These are phyloP conservation scores for Spatulosminthurus flaviceps DNA, from an alignment of 2,888 invertebrate species.

Conservation along the genomic window DNA sequence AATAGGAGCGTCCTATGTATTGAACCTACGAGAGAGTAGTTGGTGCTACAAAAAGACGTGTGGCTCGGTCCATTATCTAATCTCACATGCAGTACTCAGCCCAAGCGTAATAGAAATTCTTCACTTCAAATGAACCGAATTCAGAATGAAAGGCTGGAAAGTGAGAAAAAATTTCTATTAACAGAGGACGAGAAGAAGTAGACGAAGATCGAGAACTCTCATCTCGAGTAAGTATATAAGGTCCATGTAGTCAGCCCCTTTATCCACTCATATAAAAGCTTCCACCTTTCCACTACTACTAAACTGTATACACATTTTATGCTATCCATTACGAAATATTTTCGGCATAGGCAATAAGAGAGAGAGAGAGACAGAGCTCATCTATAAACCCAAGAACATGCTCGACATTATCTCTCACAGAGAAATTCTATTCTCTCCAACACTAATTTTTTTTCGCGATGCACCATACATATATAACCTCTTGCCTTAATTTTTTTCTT, in stretches of 20 bases:
- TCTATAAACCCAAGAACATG: background rate
- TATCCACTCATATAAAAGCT: too few relatives aligned
- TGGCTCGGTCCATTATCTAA: constrained; percentile 29
- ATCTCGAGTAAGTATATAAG: constrained; percentile 33
- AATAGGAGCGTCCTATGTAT: too few relatives aligned
- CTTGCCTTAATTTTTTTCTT: background rate
- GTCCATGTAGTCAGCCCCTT: too few relatives aligned
- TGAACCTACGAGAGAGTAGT: background rate
- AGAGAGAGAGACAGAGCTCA: background rate
- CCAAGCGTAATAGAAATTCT: constrained; percentile 34
- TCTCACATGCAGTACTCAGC: constrained; percentile 33
- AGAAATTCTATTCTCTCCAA: background rate
- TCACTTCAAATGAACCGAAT: constrained; percentile 43
- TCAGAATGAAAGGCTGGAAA: constrained; percentile 38
- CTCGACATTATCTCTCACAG: background rate
- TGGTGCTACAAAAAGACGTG: background rate
- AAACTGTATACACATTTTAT: too few relatives aligned
- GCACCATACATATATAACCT: background rate
- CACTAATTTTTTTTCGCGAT: constrained; percentile 1
- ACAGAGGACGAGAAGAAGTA: constrained; percentile 7
- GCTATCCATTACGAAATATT: too few relatives aligned
- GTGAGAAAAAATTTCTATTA: constrained; percentile 45
- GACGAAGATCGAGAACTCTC: constrained; percentile 31
- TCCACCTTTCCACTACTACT: too few relatives aligned
- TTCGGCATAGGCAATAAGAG: too few relatives aligned